Base-by-base conservation (phyloP, 2,113 vertebrate genomes). In the Hystrix cristata region DNA sequence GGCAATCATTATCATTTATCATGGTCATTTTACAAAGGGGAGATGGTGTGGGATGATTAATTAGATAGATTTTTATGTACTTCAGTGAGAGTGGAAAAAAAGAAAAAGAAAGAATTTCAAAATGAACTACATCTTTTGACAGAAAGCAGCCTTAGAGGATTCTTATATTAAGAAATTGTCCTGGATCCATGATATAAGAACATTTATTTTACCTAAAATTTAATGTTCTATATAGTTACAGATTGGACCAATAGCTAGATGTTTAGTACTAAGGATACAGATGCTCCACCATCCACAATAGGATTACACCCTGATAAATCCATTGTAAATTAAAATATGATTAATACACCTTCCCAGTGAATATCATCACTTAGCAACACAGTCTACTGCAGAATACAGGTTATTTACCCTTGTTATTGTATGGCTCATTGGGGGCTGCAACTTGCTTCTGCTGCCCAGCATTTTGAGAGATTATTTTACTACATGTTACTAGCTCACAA, bases 1-100 rank as follows among this genome's bases (percentile, higher is more conserved):
- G 85, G 59, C 69, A 92, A 95, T 95, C 90, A 96, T 82, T 86
- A 46, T 65, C 89, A 95, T 97, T 91, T 92, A 83, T 95, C 86
- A 94, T 89, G 34, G 83, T 96, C 91, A 95, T 76, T 87, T 97
- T 96, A 83, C 15, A 91, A 85, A 46, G 92, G 87, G 12, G 46
- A 96, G 93, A 94, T 86, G 48, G 38, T 91, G 29, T 78, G 55
- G 27, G 25, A 94, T 95, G 69, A 96, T 90, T 93, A 94, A 96
- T 91, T 93, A 94, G 81, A 74, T 80, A 92, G 13, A 76, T 81
- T 76, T 95, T 95, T 89, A 80, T 83, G 31, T 16, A 84, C 43
- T 65, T 92, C 55, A 57, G 69, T 89, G 65, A 65, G 72, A 85
- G 25, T 92, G 3, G 62, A 82, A 87, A 94, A 18, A 64, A 76